Conservation (phyloP, 2,888 invertebrate genomes). For the Dynastes maya region DNA sequence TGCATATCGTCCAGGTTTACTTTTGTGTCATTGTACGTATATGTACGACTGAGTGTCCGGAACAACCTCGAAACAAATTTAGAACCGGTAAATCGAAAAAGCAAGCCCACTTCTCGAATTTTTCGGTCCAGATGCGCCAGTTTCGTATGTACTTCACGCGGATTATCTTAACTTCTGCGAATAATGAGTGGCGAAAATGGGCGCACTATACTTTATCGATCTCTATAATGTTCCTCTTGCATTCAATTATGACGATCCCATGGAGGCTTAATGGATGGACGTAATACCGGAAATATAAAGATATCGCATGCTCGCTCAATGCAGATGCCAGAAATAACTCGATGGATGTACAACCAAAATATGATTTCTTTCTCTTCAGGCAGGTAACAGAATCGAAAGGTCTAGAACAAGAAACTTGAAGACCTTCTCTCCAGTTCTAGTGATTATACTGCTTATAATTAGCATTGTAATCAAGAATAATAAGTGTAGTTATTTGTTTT, state of each 20-base stretch:
- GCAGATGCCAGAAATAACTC: constrained; percentile 2
- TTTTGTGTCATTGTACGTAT: too few species aligned
- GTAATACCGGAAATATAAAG: constrained; percentile 27
- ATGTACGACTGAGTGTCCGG: not conserved
- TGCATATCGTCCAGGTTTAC: too few species aligned
- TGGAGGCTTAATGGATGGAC: not conserved
- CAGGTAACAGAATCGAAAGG: too few species aligned
- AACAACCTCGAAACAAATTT: constrained; percentile 24
- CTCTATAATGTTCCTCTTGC: constrained; percentile 10
- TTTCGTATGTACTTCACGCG: not conserved
- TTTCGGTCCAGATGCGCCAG: too few species aligned
- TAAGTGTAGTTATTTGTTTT: too few species aligned
- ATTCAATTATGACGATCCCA: constrained; percentile 11
- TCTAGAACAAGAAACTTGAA: too few species aligned
- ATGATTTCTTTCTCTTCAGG: too few species aligned
- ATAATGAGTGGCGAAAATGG: not conserved
- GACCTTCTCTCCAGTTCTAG: too few species aligned
- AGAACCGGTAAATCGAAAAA: constrained; percentile 3
- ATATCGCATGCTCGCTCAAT: not conserved
- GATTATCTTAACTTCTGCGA: constrained; percentile 5
- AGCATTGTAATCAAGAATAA: too few species aligned
- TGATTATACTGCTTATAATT: too few species aligned
- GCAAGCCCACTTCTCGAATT: not conserved
- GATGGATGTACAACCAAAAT: not conserved
- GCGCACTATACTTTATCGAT: not conserved